Conservation (phyloP, 1,140 invertebrate genomes). For the Diachasmimorpha longicaudata region DNA sequence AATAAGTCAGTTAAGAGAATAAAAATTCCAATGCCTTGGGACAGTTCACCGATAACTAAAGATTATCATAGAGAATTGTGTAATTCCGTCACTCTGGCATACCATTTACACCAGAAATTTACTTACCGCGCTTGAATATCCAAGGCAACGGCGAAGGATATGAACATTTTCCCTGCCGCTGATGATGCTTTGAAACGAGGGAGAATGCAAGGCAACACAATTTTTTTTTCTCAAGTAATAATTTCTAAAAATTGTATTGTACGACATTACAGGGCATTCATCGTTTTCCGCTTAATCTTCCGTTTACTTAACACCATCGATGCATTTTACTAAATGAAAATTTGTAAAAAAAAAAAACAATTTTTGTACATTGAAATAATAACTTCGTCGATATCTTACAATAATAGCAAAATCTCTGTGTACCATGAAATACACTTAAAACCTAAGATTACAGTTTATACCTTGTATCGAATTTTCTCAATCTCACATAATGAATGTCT, state of each 20-base stretch:
- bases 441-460: conserved; percentile 30
- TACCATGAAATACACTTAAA: conserved; percentile 25
- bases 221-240: not conserved
- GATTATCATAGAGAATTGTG: not conserved
- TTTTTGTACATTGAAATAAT: conserved; percentile 6
- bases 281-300: not conserved
- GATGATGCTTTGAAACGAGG: not conserved
- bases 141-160: not conserved
- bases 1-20: not conserved
- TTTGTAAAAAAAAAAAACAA: not conserved
- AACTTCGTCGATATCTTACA: conserved; percentile 6
- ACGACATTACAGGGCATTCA: conserved; percentile 10
- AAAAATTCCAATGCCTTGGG: not conserved
- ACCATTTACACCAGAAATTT: not conserved
- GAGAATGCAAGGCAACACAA: not conserved
- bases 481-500: not conserved
- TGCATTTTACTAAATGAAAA: not conserved
- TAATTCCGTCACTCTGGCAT: not conserved
- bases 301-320: conserved; percentile 2
- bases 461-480: conserved; percentile 9
- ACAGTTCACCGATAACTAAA: not conserved
- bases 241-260: conserved; percentile 18
- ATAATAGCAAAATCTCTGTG: conserved; percentile 4
- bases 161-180: not conserved
- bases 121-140: not conserved